These are phyloP conservation scores for Bombylius discolor DNA, from an alignment of 2,888 invertebrate species.

Conservation along the genomic window DNA sequence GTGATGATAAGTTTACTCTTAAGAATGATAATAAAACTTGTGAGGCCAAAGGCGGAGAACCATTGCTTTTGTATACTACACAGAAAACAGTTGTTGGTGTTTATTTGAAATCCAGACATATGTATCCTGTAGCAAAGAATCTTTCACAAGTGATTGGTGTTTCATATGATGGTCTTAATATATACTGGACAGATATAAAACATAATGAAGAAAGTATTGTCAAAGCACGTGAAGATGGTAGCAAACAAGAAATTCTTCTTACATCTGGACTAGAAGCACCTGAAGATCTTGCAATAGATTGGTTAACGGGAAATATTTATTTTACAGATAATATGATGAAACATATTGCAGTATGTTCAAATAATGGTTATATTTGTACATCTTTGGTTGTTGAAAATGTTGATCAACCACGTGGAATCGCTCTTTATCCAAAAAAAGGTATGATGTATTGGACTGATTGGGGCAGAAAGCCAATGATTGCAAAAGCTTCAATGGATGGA, in stretches of 20 bases:
- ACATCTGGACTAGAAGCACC: conserved; percentile 56
- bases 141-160: conserved; percentile 50
- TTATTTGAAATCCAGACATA: conserved; percentile 42
- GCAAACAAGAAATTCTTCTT: conserved; percentile 45
- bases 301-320: conserved; percentile 67
- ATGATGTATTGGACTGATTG: conserved; percentile 90
- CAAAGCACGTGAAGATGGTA: conserved; percentile 48
- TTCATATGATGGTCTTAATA: conserved; percentile 50
- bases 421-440: conserved; percentile 54
- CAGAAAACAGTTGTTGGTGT: conserved; percentile 50
- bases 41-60: conserved; percentile 46
- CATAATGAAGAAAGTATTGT: conserved; percentile 59
- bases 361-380: conserved; percentile 52
- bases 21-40: conserved; percentile 43
- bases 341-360: conserved; percentile 60
- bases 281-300: conserved; percentile 65
- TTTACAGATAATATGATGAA: conserved; percentile 60
- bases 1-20: conserved; percentile 45
- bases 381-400: conserved; percentile 47
- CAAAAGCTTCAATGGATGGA: conserved; percentile 77
- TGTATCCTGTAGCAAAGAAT: conserved; percentile 37
- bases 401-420: conserved; percentile 55
- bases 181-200: conserved; percentile 69
- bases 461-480: conserved; percentile 61
- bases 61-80: conserved; percentile 54